phyloP scores from a whole-genome alignment of 2,797 vertebrate species.

The Crocodylus rhombifer region DNA sequence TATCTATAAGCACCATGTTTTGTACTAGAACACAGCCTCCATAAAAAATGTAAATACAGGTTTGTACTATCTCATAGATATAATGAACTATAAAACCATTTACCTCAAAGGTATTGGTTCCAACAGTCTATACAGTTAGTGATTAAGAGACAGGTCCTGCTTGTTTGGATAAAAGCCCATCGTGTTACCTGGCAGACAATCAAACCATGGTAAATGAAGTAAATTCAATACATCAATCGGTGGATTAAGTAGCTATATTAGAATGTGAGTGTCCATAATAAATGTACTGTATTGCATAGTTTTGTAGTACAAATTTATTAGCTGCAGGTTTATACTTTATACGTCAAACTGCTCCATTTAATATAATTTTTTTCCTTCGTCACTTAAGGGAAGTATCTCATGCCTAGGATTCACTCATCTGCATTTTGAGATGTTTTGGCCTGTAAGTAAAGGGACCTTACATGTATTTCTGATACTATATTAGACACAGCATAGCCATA shows the following conservation, averaged over 20 bases:
- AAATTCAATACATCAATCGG: neutral
- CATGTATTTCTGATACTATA: neutral
- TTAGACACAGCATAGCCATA: too few species aligned
- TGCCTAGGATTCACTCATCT: neutral
- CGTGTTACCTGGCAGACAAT: slow-evolving; percentile 14
- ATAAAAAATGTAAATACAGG: neutral
- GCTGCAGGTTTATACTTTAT: neutral
- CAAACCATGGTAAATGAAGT: slow-evolving; percentile 17
- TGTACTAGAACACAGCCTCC: neutral
- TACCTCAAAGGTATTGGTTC: neutral
- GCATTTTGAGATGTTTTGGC: neutral
- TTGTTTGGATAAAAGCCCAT: neutral
- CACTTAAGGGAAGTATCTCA: neutral
- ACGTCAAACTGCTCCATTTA: neutral
- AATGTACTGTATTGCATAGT: rapidly evolving
- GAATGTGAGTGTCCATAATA: neutral
- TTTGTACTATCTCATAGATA: neutral
- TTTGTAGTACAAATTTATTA: neutral
- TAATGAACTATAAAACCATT: neutral
- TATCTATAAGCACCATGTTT: neutral
- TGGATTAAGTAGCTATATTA: neutral
- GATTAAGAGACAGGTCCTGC: neutral
- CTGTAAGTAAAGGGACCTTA: rapidly evolving
- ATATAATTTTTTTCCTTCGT: neutral
- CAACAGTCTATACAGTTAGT: neutral